Evolutionary conservation across 2,797 vertebrate species (phyloP).

Genomic region (Prionace glauca): DNA sequence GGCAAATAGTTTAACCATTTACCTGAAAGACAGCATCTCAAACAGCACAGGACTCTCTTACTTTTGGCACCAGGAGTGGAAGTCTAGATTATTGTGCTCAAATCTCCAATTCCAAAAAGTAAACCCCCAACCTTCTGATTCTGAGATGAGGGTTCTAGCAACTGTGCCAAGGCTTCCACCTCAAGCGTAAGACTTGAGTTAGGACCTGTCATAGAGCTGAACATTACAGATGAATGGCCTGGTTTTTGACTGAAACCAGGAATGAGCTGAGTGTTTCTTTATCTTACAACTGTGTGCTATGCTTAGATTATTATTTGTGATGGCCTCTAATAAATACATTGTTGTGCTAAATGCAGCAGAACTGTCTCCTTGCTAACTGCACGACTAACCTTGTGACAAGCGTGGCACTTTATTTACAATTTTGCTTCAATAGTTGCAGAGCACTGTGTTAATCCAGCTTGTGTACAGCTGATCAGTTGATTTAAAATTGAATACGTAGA

Average conservation of each 20-base stretch:
- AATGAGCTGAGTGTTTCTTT: not conserved
- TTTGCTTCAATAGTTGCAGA: not conserved
- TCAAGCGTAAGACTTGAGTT: not conserved
- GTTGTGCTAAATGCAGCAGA: not conserved
- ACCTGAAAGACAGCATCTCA: not conserved
- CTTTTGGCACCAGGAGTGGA: not conserved
- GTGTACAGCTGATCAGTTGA: not conserved
- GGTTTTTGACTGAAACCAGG: not conserved
- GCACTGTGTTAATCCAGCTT: not conserved
- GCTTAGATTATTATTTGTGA: not conserved
- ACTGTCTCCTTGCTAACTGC: not conserved
- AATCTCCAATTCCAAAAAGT: not conserved
- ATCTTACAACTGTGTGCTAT: not conserved
- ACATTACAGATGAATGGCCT: not conserved
- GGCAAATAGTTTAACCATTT: not conserved
- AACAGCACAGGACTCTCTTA: not conserved
- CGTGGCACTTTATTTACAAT: not conserved
- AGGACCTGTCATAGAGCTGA: not conserved
- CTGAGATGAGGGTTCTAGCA: no score
- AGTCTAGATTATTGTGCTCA: not conserved
- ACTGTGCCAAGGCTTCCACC: no score
- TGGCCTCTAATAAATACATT: not conserved
- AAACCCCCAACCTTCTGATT: not conserved
- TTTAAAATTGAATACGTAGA: not conserved
- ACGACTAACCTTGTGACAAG: not conserved